These are phyloP conservation scores for Helleia helle DNA, from an alignment of 2,888 invertebrate genomes.

Conservation along the genomic window DNA sequence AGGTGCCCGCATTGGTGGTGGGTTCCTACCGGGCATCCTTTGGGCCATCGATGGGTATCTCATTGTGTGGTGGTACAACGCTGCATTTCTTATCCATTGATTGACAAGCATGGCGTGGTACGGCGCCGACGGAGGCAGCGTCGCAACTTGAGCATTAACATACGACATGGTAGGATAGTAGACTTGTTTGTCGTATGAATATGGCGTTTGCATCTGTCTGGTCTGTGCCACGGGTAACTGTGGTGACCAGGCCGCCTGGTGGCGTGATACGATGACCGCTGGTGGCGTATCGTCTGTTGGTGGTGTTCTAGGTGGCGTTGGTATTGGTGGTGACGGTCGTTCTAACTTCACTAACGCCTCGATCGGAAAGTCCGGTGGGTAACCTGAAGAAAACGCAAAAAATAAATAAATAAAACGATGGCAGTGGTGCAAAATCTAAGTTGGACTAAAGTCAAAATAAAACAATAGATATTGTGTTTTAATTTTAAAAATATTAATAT, in stretches of 20 bases:
- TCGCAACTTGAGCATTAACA: conserved; percentile 62
- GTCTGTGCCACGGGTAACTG: conserved; percentile 41
- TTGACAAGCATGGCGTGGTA: conserved; percentile 79
- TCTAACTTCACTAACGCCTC: conserved; percentile 75
- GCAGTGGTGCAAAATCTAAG: conserved; percentile 8
- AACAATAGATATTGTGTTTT: too few relatives aligned
- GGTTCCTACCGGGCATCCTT: conserved; percentile 64
- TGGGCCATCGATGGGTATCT: conserved; percentile 69
- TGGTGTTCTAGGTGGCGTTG: conserved; percentile 84
- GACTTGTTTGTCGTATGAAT: conserved; percentile 56
- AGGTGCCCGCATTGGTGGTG: conserved; percentile 71
- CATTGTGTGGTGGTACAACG: conserved; percentile 76
- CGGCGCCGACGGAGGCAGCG: conserved; percentile 58
- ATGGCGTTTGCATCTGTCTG: conserved; percentile 51
- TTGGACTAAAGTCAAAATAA: too few relatives aligned
- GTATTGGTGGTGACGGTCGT: conserved; percentile 75
- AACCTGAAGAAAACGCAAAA: conserved; percentile 53
- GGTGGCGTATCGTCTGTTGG: conserved; percentile 77
- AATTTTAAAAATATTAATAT: too few relatives aligned
- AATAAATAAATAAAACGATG: conserved; percentile 10
- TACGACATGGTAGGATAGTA: conserved; percentile 57
- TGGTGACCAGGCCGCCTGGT: conserved; percentile 50
- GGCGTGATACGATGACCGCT: conserved; percentile 58
- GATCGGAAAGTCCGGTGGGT: conserved; percentile 73
- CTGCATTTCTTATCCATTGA: conserved; percentile 83